A percentile compares a stretch with the other conserved stretches of the same genome.
Conservation (phyloP, 2,888 invertebrate species). For the Erpobdella octoculata region DNA sequence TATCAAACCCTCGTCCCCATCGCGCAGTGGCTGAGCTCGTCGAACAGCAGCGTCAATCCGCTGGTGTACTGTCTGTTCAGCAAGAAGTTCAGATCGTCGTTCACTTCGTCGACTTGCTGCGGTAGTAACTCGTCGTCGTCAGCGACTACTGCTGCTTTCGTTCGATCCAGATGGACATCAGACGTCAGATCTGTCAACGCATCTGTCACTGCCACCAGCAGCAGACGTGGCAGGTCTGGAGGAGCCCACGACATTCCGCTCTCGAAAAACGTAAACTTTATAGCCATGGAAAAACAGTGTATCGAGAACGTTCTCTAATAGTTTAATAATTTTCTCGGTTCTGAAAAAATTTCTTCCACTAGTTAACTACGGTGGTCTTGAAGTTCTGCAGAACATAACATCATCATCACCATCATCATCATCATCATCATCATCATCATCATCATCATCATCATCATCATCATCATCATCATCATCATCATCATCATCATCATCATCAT, state of each 20-base stretch:
- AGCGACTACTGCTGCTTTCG: not conserved
- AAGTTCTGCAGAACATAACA: no score
- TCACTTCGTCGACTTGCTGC: constrained; percentile 9
- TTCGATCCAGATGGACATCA: not conserved
- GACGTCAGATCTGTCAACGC: not conserved
- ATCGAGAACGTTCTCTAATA: no score
- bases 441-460: constrained; percentile 21
- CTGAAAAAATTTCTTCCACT: no score
- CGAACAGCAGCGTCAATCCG: constrained; percentile 90
- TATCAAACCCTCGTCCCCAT: constrained; percentile 56
- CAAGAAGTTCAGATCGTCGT: constrained; percentile 69
- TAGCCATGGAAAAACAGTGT: no score
- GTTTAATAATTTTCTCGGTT: no score
- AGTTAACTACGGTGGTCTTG: no score
- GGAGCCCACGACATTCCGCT: no score
- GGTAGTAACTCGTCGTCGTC: not conserved
- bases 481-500: constrained; percentile 21
- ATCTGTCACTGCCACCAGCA: not conserved
- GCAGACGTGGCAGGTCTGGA: constrained; percentile 1
- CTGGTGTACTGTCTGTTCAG: constrained; percentile 89
- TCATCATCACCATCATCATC: no score
- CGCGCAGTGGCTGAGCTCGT: constrained; percentile 77
- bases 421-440: constrained; percentile 10
- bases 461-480: constrained; percentile 10
- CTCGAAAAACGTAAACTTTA: no score